Evolutionary conservation across 2,113 vertebrate genomes (phyloP).

Genomic region (Bombycilla garrulus): DNA sequence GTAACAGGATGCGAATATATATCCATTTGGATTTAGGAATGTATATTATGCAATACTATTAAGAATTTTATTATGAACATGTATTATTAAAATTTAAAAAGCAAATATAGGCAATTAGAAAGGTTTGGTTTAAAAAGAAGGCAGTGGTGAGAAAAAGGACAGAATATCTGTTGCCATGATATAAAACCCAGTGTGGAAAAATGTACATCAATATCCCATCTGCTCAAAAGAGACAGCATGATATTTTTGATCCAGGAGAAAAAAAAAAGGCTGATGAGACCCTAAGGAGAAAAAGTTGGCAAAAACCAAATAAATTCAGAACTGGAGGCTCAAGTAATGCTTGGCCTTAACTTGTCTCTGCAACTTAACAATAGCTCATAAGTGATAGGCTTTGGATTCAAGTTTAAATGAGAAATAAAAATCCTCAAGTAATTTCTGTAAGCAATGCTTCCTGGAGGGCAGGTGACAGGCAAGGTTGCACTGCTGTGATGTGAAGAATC

Average conservation of each 20-base stretch:
- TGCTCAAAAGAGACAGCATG: background rate
- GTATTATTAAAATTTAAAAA: background rate
- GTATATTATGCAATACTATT: background rate
- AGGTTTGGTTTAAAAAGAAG: background rate
- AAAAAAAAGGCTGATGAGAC: background rate
- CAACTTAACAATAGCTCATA: background rate
- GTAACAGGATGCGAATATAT: background rate
- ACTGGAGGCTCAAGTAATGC: background rate
- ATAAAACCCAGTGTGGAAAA: background rate
- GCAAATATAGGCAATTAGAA: background rate
- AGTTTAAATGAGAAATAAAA: background rate
- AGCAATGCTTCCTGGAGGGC: background rate
- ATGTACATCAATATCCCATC: background rate
- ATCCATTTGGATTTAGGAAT: background rate
- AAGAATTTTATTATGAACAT: background rate
- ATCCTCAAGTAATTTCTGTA: background rate
- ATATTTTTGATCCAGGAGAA: background rate
- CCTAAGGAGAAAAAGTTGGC: background rate
- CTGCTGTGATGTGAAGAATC: background rate
- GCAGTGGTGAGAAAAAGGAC: background rate
- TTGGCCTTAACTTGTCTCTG: background rate
- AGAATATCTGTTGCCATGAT: background rate
- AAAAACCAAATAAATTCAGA: background rate
- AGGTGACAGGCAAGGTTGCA: background rate
- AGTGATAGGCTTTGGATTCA: background rate